These are phyloP conservation scores for Epinephelus coioides DNA, from an alignment of 2,797 vertebrate species.

Conservation along the genomic window DNA sequence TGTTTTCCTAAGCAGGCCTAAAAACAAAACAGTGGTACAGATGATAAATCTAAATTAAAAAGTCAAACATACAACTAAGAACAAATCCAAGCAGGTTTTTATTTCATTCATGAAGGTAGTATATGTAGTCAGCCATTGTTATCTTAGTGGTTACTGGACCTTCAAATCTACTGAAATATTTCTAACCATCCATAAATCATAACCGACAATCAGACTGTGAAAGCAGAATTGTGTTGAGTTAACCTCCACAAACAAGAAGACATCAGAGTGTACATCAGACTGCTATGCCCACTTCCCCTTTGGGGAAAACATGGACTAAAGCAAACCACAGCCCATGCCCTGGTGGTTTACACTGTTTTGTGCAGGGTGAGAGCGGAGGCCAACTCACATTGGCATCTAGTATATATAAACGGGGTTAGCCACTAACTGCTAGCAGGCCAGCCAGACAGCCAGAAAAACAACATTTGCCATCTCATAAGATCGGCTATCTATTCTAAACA, in stretches of 20 bases:
- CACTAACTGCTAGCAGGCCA: constrained; percentile 82
- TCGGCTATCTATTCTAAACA: constrained; percentile 74
- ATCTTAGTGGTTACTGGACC: constrained; percentile 41
- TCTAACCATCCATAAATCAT: constrained; percentile 48
- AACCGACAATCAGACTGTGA: constrained; percentile 48
- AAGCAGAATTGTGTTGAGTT: constrained; percentile 56
- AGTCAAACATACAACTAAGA: constrained; percentile 14
- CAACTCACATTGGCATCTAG: constrained; percentile 78
- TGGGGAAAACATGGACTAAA: constrained; percentile 72
- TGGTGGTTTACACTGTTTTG: constrained; percentile 83
- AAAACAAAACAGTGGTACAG: constrained; percentile 1
- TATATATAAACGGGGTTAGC: constrained; percentile 85
- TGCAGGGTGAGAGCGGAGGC: constrained; percentile 79
- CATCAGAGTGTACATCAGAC: constrained; percentile 72
- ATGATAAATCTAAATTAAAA: constrained; percentile 5
- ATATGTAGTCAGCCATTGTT: constrained; percentile 49
- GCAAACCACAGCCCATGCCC: constrained; percentile 77
- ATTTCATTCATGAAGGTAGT: constrained; percentile 43
- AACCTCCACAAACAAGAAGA: constrained; percentile 73
- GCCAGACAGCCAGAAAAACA: constrained; percentile 82
- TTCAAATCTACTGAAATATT: constrained; percentile 65
- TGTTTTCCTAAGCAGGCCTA: not conserved
- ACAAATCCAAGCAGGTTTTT: not conserved
- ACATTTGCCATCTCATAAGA: constrained; percentile 68
- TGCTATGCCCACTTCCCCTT: constrained; percentile 76